Base-by-base conservation (phyloP, 1,140 invertebrate genomes). In the Ectropis grisescens region DNA sequence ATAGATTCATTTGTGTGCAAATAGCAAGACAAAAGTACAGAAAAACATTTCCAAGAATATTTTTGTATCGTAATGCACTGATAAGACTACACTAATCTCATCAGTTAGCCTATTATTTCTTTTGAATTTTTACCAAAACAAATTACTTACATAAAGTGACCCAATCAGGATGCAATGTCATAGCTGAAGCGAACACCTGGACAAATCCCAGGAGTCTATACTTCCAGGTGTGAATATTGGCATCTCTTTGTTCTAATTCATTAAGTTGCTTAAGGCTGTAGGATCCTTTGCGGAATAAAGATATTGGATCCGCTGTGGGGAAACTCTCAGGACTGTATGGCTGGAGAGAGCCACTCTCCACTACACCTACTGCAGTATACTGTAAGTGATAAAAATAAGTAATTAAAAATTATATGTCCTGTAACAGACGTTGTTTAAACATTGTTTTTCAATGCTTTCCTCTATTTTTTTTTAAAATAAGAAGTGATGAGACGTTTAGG, bases 291-390 rank as follows among this genome's bases (percentile, higher is more conserved):
- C 78, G 59, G 11, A 84, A 48, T 0, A 84, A 24, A 0, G 70
- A 66, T 10, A 82, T 51, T 0, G 79, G 79, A 14, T 82, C 80
- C 0, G 70, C 67, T 5, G 61, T 28, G 1, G 67, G 60, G 33
- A 76, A 72, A n/a, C 54, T 58, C 7, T 47, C 24, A 2, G 91
- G 90, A 27, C 85, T 67, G 58, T 91, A 95, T 0, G 91, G 87
- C 27, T 89, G 84, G 11, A 95, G 81, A 22, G 82, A 84, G 7
- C 87, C 87, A 27, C 87, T 83, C 33, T 87, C 75, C 36, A 94
- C 83, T 47, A 89, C 82, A 5, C 90, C 93, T 26, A 95, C 86
- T 22, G 93, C 84, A 24, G 88, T 90, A 36, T 90, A 90, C 85
- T 91, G 57, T 4, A 76, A 74, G 19, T 5, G 19, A 9, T 22